Percentiles rank a stretch among this genome's conserved stretches.
These are phyloP conservation scores for Forbesichthys agassizii DNA, from an alignment of 2,113 vertebrate genomes.

Conservation along the genomic window DNA sequence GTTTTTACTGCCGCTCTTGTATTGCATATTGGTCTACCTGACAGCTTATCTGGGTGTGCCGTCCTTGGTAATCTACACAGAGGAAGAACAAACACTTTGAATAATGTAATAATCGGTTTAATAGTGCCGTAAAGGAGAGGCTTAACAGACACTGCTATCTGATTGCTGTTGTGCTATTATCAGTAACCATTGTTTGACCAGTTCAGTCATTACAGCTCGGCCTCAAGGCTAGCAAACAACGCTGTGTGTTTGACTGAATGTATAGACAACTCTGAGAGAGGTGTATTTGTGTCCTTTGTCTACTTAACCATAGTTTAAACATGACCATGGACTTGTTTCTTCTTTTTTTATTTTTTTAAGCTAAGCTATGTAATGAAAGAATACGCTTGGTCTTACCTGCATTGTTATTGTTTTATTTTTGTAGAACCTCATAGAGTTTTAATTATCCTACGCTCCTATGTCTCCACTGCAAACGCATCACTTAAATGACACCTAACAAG, in stretches of 20 bases:
- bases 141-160: constrained; percentile 78
- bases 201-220: constrained; percentile 75
- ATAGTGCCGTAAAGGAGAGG: constrained; percentile 82
- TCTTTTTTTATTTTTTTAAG: background rate
- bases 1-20: constrained; percentile 66
- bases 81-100: constrained; percentile 83
- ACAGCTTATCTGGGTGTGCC: constrained; percentile 86
- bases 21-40: constrained; percentile 77
- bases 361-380: constrained; percentile 6
- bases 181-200: constrained; percentile 75
- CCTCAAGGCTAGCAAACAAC: constrained; percentile 75
- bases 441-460: background rate
- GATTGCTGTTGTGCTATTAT: constrained; percentile 82
- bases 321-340: constrained; percentile 11
- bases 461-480: background rate
- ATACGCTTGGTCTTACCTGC: background rate
- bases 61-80: constrained; percentile 77
- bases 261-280: constrained; percentile 27
- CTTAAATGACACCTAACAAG: constrained; percentile 7
- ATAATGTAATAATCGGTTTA: constrained; percentile 85
- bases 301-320: constrained; percentile 24
- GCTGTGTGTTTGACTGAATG: constrained; percentile 62
- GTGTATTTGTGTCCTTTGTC: constrained; percentile 10
- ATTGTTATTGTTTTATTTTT: background rate
- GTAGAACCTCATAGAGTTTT: no score